phyloP scores from a whole-genome alignment of 2,888 invertebrate genomes.

The Capitulum mitella region DNA sequence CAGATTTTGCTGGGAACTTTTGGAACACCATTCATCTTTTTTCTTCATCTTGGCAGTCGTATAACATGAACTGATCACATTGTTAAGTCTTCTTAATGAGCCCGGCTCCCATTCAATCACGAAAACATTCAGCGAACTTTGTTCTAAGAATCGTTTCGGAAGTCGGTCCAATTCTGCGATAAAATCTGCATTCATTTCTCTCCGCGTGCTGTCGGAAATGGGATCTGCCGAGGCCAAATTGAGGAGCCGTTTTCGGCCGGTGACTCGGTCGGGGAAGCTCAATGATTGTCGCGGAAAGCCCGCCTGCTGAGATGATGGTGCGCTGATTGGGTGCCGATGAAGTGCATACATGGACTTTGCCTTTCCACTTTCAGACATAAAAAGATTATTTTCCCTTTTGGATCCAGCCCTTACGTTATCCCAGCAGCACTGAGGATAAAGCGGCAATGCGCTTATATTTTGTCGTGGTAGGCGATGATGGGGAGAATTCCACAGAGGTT shows the following conservation, averaged over 20 bases:
- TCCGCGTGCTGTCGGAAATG: neutral
- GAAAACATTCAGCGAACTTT: neutral
- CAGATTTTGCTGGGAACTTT: neutral
- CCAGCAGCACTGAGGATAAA: too few species aligned
- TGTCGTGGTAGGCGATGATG: too few species aligned
- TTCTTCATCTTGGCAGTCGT: neutral
- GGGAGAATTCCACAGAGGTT: too few species aligned
- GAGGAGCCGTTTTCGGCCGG: neutral
- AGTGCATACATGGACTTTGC: too few species aligned
- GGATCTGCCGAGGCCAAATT: neutral
- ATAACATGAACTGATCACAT: neutral
- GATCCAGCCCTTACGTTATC: too few species aligned
- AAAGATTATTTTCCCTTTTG: too few species aligned
- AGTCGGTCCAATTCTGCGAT: conserved; percentile 4
- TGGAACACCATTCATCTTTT: neutral
- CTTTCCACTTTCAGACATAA: too few species aligned
- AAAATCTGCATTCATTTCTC: conserved; percentile 9
- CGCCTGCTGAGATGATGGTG: too few species aligned
- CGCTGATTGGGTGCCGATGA: too few species aligned
- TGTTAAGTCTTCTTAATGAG: conserved; percentile 14
- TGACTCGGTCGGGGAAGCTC: too few species aligned
- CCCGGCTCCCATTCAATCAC: neutral
- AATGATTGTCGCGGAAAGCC: too few species aligned
- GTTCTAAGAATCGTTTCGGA: neutral
- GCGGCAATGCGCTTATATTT: too few species aligned